phyloP scores from a whole-genome alignment of 2,113 vertebrate species.

The Lepus timidus region DNA sequence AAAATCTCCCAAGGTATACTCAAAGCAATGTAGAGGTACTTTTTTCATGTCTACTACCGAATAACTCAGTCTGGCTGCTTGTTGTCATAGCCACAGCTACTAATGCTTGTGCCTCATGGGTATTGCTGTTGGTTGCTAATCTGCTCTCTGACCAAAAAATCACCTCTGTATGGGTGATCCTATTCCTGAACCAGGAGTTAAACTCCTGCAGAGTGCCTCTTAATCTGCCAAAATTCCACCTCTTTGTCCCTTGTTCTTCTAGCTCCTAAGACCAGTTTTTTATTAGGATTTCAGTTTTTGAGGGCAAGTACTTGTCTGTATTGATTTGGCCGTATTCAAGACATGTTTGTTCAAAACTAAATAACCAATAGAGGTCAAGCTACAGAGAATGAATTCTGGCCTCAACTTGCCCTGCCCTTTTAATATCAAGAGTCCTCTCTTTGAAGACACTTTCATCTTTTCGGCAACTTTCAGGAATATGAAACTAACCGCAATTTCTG shows the following conservation, averaged over 20 bases:
- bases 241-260: neutral
- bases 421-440: neutral
- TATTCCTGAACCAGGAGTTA: neutral
- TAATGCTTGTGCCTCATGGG: neutral
- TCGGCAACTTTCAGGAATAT: neutral
- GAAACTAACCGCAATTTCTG: neutral
- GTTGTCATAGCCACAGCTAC: neutral
- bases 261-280: neutral
- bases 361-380: neutral
- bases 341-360: neutral
- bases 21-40: neutral
- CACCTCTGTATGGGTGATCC: accelerated
- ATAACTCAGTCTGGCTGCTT: neutral
- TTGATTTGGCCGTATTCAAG: neutral
- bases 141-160: too few relatives aligned
- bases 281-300: neutral
- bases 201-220: neutral
- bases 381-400: neutral
- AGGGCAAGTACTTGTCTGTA: neutral
- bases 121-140: neutral
- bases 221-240: neutral
- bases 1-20: neutral
- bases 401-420: neutral
- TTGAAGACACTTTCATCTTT: neutral
- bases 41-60: neutral